Conservation (phyloP, 2,797 vertebrate species). For the Gymnodraco acuticeps region DNA sequence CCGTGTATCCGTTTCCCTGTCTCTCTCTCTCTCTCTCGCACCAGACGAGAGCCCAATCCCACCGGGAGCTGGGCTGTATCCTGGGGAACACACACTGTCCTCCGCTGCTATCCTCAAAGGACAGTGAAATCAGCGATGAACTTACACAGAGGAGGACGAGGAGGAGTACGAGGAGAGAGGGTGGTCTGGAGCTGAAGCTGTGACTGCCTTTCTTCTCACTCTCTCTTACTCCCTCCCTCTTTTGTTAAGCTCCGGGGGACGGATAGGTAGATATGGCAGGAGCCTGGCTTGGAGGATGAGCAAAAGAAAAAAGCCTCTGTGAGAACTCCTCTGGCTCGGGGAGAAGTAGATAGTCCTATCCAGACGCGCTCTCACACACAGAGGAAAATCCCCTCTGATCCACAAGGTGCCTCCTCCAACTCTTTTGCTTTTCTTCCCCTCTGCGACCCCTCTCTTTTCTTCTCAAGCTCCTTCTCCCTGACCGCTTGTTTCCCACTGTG, state of each 20-base stretch:
- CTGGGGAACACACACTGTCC: conserved; percentile 67
- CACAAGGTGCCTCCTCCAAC: conserved; percentile 80
- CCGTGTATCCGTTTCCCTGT: conserved; percentile 58
- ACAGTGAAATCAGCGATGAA: conserved; percentile 73
- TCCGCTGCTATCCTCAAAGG: conserved; percentile 71
- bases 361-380: conserved; percentile 69
- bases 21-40: conserved; percentile 36
- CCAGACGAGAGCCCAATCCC: conserved; percentile 74
- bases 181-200: conserved; percentile 79
- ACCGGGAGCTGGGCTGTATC: conserved; percentile 69
- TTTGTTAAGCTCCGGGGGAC: conserved; percentile 78
- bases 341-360: conserved; percentile 70
- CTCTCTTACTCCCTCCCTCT: conserved; percentile 71
- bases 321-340: conserved; percentile 70
- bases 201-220: conserved; percentile 67
- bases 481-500: conserved; percentile 74
- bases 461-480: conserved; percentile 73
- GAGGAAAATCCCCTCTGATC: conserved; percentile 79
- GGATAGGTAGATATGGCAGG: conserved; percentile 77
- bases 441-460: conserved; percentile 71
- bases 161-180: conserved; percentile 69
- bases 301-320: conserved; percentile 62
- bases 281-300: conserved; percentile 71
- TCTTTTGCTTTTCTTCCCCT: conserved; percentile 68
- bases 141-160: conserved; percentile 67